Evolutionary conservation across 2,113 vertebrate species (phyloP).

Genomic region (Pandion haliaetus): DNA sequence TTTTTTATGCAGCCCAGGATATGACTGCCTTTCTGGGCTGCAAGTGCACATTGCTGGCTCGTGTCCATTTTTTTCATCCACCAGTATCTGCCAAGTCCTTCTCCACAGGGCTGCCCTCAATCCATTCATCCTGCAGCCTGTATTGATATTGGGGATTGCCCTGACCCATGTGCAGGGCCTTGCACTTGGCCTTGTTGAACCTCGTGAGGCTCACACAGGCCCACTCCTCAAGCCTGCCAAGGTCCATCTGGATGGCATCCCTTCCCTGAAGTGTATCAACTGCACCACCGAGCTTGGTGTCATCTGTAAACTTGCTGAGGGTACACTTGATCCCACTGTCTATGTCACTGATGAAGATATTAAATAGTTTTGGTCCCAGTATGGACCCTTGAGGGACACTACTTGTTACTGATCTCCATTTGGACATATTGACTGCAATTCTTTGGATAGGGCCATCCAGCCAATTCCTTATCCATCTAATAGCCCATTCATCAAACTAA

Average conservation of each 20-base stretch:
- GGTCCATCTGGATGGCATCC: not conserved
- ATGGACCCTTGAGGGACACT: not conserved
- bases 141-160: not conserved
- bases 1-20: no score
- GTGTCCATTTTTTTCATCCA: not conserved
- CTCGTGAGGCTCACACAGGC: accelerated
- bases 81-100: not conserved
- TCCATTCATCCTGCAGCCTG: not conserved
- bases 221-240: not conserved
- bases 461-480: not conserved
- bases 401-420: not conserved
- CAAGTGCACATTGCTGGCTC: no score
- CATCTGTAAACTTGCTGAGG: not conserved
- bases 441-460: not conserved
- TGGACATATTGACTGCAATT: not conserved
- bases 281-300: not conserved
- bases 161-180: not conserved
- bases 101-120: not conserved
- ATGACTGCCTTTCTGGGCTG: no score
- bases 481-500: not conserved
- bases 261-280: not conserved
- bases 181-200: not conserved
- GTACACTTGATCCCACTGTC: not conserved
- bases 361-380: not conserved
- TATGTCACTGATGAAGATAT: not conserved